phyloP scores from a whole-genome alignment of 2,113 vertebrate species.

The Trematomus loennbergii region DNA sequence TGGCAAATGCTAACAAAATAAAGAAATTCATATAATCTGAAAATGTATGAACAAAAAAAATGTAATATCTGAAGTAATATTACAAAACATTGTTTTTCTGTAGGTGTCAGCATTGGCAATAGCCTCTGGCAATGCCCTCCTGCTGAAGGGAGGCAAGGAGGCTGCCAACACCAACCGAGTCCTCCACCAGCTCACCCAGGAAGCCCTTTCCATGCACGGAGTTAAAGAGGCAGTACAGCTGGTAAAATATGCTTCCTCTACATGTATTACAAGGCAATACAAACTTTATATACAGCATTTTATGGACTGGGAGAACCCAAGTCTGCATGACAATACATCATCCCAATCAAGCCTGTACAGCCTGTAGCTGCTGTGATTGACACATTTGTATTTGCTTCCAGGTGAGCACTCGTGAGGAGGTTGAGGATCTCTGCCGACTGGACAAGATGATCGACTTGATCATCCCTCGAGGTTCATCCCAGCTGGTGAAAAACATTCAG shows the following conservation, averaged over 20 bases:
- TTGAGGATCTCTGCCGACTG: slow-evolving; percentile 94
- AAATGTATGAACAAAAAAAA: background rate
- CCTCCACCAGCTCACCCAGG: slow-evolving; percentile 92
- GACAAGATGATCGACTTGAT: slow-evolving; percentile 97
- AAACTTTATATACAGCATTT: background rate
- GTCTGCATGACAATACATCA: background rate
- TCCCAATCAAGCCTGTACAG: background rate
- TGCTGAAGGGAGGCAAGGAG: slow-evolving; percentile 96
- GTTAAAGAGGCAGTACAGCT: slow-evolving; percentile 92
- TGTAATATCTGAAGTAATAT: background rate
- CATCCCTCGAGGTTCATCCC: slow-evolving; percentile 95
- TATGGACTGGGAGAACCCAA: background rate
- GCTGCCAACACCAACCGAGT: slow-evolving; percentile 91
- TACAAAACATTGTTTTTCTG: background rate
- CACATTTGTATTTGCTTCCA: slow-evolving; percentile 55
- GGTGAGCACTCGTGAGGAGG: slow-evolving; percentile 97
- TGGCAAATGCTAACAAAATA: background rate
- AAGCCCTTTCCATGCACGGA: slow-evolving; percentile 91
- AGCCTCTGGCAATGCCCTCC: slow-evolving; percentile 94
- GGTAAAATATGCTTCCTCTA: slow-evolving; percentile 77
- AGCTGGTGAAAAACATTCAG: slow-evolving; percentile 93
- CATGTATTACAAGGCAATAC: background rate
- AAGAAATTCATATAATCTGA: background rate
- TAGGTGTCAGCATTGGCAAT: slow-evolving; percentile 95
- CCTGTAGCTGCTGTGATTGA: background rate